A percentile compares a stretch with the other conserved stretches of the same genome.
These are phyloP conservation scores for Clinocottus analis DNA, from an alignment of 2,113 vertebrate genomes.

Conservation along the genomic window DNA sequence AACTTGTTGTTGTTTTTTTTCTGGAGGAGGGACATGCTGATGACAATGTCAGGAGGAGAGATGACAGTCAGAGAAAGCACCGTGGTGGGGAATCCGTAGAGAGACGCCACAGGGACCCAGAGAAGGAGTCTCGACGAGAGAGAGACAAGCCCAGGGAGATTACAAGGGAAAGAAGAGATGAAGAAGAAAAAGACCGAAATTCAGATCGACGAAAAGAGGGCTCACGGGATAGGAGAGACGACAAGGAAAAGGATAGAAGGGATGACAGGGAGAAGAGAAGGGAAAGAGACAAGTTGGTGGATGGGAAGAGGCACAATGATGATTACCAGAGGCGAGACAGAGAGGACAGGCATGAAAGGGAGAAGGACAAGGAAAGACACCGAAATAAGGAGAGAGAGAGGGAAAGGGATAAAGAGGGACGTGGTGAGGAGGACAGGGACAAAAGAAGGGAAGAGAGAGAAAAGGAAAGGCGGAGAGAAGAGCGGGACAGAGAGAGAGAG, in stretches of 20 bases:
- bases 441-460: conserved; percentile 53
- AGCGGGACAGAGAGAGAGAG: conserved; percentile 41
- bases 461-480: conserved; percentile 51
- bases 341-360: conserved; percentile 19
- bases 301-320: conserved; percentile 48
- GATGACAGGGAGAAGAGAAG: conserved; percentile 74
- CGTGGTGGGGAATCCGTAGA: conserved; percentile 73
- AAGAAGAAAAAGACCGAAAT: conserved; percentile 50
- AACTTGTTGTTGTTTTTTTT: not conserved
- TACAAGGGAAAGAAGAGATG: conserved; percentile 54
- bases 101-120: conserved; percentile 69
- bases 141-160: conserved; percentile 52
- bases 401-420: conserved; percentile 32
- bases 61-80: conserved; percentile 62
- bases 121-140: conserved; percentile 62
- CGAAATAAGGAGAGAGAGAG: conserved; percentile 66
- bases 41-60: conserved; percentile 55
- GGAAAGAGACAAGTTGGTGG: conserved; percentile 51
- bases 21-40: conserved; percentile 64
- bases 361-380: conserved; percentile 43
- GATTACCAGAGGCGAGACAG: conserved; percentile 46
- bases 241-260: conserved; percentile 65
- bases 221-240: conserved; percentile 40
- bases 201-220: conserved; percentile 71
- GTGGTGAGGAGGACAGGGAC: conserved; percentile 44